Conservation (phyloP, 2,888 invertebrate species). For the Polymixis lichenea region DNA sequence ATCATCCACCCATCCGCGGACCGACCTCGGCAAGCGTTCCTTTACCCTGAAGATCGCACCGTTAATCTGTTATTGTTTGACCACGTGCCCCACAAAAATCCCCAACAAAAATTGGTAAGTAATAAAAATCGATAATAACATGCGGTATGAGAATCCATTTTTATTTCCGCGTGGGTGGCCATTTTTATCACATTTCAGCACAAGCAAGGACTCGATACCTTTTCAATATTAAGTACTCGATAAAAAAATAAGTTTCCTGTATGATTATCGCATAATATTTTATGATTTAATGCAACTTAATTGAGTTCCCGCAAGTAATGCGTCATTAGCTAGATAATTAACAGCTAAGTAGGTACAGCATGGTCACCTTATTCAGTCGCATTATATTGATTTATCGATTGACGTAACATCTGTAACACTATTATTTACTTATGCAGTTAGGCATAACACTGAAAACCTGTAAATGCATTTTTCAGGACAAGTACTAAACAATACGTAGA, state of each 20-base stretch:
- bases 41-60: too few species aligned
- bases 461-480: not conserved
- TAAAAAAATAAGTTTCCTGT: conserved; percentile 65
- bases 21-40: too few species aligned
- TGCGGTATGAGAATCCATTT: conserved; percentile 24
- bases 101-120: not conserved
- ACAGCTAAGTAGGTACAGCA: not conserved
- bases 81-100: too few species aligned
- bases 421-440: conserved; percentile 12
- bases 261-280: conserved; percentile 38
- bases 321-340: conserved; percentile 32
- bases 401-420: conserved; percentile 25
- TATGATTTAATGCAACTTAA: conserved; percentile 29
- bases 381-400: conserved; percentile 17
- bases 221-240: conserved; percentile 61
- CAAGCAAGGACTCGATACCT: conserved; percentile 61
- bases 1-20: too few species aligned
- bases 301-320: conserved; percentile 6
- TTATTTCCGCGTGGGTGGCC: conserved; percentile 39
- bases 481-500: not conserved
- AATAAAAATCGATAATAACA: conserved; percentile 1
- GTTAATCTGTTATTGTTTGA: too few species aligned
- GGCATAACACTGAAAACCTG: conserved; percentile 20
- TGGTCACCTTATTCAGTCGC: conserved; percentile 29
- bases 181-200: conserved; percentile 49